Base-by-base conservation (phyloP, 1,140 invertebrate genomes). In the Laodelphax striatellus region DNA sequence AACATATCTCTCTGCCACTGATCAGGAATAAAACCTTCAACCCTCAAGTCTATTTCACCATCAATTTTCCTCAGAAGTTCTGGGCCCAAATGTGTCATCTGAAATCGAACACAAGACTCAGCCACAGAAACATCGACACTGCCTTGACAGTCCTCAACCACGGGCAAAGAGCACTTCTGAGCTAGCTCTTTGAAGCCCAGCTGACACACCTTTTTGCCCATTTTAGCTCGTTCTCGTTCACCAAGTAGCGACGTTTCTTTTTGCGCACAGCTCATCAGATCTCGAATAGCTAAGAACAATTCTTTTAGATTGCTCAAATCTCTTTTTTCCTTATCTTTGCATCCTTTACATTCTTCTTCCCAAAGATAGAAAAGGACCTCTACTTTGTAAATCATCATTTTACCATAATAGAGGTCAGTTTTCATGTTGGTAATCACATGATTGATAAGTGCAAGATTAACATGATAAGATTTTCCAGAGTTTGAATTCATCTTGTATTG, bases 1-100 rank as follows among this genome's bases (percentile, higher is more conserved):
- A 67, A 66, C 3, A 67, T 55, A 24, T 63, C 21, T 50, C 16
- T 43, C 24, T 67, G 66, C 66, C 66, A 67, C 4, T 57, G 52
- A 63, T 67, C 66, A 13, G 66, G 66, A 31, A 62, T 58, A 31
- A 66, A 67, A 38, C 59, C 61, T 31, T 43, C 44, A 24, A 64
- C 60, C 55, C 64, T 58, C 5, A 28, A 34, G 61, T 67, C 66
- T 42, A 55, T 54, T 41, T 1, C 42, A 3, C 54, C 58, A 34
- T 41, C 38, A 9, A 19, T 43, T 13, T 57, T 54, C 11, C 63
- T 53, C 11, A 58, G 54, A 14, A 67, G 42, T 4, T 66, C 62
- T 19, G 63, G 13, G n/a, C 64, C 64, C 31, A 66, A 44, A 41
- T 64, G 34, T 22, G 56, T 46, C 38, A 67, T 52, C 31, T 67